Evolutionary conservation across 2,113 vertebrate species (phyloP).

Genomic region (Tor tambroides): DNA sequence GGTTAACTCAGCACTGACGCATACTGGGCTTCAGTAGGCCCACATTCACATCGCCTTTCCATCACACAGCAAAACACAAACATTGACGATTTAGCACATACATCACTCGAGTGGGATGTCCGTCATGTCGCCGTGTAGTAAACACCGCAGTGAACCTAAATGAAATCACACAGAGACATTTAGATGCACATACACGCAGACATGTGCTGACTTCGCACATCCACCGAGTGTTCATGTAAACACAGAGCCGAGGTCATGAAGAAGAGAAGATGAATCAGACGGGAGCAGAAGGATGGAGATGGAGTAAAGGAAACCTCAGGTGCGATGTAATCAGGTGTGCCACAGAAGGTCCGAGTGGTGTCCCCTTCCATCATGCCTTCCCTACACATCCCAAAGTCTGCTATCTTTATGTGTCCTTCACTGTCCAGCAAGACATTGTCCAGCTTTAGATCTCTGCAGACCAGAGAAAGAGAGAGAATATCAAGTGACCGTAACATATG

Average conservation of each 20-base stretch:
- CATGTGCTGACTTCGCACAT: constrained; percentile 45
- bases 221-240: constrained; percentile 66
- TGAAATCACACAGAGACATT: constrained; percentile 21
- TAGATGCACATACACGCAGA: constrained; percentile 32
- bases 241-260: constrained; percentile 55
- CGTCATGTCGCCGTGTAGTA: constrained; percentile 12
- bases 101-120: background rate
- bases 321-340: constrained; percentile 91
- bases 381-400: constrained; percentile 92
- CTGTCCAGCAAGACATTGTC: constrained; percentile 90
- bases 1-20: constrained; percentile 60
- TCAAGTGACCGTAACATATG: background rate
- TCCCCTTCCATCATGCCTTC: constrained; percentile 85
- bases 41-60: constrained; percentile 44
- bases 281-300: background rate
- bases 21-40: background rate
- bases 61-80: constrained; percentile 41
- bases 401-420: constrained; percentile 91
- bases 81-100: constrained; percentile 22
- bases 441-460: constrained; percentile 86
- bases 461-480: constrained; percentile 13
- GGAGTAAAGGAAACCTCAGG: constrained; percentile 79
- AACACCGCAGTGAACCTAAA: constrained; percentile 40
- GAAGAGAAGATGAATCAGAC: constrained; percentile 27
- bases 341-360: constrained; percentile 88